These are phyloP conservation scores for Oryzias melastigma DNA, from an alignment of 2,113 vertebrate genomes.

Conservation along the genomic window DNA sequence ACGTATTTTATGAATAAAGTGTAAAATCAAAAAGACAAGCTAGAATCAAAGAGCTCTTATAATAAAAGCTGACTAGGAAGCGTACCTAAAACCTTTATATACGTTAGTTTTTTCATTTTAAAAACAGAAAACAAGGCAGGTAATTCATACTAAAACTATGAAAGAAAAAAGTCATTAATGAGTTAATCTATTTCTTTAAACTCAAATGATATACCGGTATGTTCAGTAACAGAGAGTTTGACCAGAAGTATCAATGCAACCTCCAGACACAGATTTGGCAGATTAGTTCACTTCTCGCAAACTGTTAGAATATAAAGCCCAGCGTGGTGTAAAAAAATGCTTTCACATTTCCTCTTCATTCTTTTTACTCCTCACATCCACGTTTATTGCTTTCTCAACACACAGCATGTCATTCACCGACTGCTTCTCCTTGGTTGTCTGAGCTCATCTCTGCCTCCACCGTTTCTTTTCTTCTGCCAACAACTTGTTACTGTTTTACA, in stretches of 20 bases:
- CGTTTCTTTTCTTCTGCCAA: slow-evolving; percentile 26
- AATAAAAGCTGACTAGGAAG: too few relatives aligned
- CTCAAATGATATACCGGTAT: neutral
- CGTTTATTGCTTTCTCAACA: slow-evolving; percentile 65
- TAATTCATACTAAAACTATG: too few relatives aligned
- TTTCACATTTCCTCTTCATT: slow-evolving; percentile 30
- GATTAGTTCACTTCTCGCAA: slow-evolving; percentile 25
- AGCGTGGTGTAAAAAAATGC: slow-evolving; percentile 31
- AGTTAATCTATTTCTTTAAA: neutral
- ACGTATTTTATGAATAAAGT: too few relatives aligned
- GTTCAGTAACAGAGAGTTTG: neutral
- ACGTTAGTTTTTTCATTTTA: neutral
- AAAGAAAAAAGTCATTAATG: too few relatives aligned
- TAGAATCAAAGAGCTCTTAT: too few relatives aligned
- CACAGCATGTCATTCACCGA: slow-evolving; percentile 56
- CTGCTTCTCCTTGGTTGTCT: slow-evolving; percentile 44
- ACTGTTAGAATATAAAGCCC: slow-evolving; percentile 22
- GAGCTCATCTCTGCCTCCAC: slow-evolving; percentile 42
- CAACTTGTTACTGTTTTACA: slow-evolving; percentile 17
- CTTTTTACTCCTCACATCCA: slow-evolving; percentile 34
- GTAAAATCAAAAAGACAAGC: too few relatives aligned
- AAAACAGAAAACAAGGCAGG: neutral
- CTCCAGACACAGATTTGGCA: neutral
- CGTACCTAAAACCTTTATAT: too few relatives aligned
- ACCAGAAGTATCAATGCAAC: neutral